A percentile compares a stretch with the other conserved stretches of the same genome.
Evolutionary conservation across 2,797 vertebrate species (phyloP).

Genomic region (Epinephelus coioides): DNA sequence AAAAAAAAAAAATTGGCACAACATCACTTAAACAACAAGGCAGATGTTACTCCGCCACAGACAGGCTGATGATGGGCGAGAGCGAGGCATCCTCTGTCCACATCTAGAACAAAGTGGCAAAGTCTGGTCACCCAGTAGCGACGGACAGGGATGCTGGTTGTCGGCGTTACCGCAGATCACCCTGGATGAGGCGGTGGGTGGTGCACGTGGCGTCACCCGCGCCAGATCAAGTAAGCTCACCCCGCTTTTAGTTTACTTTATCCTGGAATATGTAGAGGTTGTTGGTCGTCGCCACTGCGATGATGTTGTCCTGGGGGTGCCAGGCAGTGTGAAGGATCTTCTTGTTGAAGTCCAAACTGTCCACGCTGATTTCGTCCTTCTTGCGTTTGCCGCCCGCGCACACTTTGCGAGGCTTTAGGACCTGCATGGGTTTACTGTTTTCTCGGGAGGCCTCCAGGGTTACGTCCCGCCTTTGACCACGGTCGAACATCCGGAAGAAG

Average conservation of each 20-base stretch:
- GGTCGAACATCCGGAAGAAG: conserved; percentile 99
- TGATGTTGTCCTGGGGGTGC: conserved; percentile 99
- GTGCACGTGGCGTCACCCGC: conserved; percentile 33
- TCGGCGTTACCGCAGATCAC: conserved; percentile 58
- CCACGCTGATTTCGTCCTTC: conserved; percentile 99
- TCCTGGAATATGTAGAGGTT: conserved; percentile 99
- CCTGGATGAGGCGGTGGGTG: conserved; percentile 51
- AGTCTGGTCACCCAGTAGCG: conserved; percentile 68
- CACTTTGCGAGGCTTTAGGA: conserved; percentile 96
- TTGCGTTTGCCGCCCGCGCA: conserved; percentile 97
- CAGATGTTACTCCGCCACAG: conserved; percentile 76
- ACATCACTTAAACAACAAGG: conserved; percentile 82
- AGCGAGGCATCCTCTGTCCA: conserved; percentile 75
- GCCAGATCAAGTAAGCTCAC: conserved; percentile 35
- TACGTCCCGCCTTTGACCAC: conserved; percentile 92
- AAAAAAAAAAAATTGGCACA: conserved; percentile 79
- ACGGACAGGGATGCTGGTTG: conserved; percentile 64
- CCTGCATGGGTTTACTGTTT: conserved; percentile 95
- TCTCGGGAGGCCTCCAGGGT: conserved; percentile 97
- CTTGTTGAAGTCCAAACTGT: conserved; percentile 99
- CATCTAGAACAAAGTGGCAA: conserved; percentile 77
- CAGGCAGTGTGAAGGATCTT: conserved; percentile 99
- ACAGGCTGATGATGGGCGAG: conserved; percentile 65
- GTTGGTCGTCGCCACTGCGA: conserved; percentile 99
- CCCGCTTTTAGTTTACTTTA: conserved; percentile 92